Percentiles rank a stretch among this genome's conserved stretches.
Conservation (phyloP, 1,140 invertebrate genomes). For the Glossosoma conforme region DNA sequence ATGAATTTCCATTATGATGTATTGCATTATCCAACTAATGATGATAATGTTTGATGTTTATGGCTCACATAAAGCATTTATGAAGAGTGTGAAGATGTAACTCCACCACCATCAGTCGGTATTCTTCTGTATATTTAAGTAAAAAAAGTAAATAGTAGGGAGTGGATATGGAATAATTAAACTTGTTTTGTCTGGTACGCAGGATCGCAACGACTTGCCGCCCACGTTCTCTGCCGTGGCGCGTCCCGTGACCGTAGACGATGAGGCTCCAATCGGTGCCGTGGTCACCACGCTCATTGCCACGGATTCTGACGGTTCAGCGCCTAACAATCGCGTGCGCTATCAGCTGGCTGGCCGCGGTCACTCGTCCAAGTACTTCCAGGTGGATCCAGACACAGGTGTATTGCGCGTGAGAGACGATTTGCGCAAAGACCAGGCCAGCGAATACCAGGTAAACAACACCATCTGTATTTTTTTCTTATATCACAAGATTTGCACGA, state of each 20-base stretch:
- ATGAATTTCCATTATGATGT: too few species aligned
- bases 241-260: constrained; percentile 75
- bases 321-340: constrained; percentile 71
- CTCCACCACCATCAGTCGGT: too few species aligned
- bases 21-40: too few species aligned
- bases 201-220: constrained; percentile 78
- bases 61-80: too few species aligned
- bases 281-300: constrained; percentile 73
- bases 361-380: constrained; percentile 77
- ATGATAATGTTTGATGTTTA: too few species aligned
- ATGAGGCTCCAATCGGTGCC: constrained; percentile 75
- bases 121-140: too few species aligned
- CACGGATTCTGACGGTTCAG: constrained; percentile 74
- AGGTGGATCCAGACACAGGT: constrained; percentile 79
- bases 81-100: too few species aligned
- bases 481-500: too few species aligned
- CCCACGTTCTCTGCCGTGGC: constrained; percentile 79
- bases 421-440: constrained; percentile 75
- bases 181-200: constrained; percentile 29
- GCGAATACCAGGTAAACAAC: constrained; percentile 64
- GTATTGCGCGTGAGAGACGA: constrained; percentile 74
- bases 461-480: neutral
- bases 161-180: too few species aligned
- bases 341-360: constrained; percentile 79
- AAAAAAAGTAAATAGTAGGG: too few species aligned